phyloP scores from a whole-genome alignment of 92 coral and sea anemone genomes.

The Epizoanthus ramosus region DNA sequence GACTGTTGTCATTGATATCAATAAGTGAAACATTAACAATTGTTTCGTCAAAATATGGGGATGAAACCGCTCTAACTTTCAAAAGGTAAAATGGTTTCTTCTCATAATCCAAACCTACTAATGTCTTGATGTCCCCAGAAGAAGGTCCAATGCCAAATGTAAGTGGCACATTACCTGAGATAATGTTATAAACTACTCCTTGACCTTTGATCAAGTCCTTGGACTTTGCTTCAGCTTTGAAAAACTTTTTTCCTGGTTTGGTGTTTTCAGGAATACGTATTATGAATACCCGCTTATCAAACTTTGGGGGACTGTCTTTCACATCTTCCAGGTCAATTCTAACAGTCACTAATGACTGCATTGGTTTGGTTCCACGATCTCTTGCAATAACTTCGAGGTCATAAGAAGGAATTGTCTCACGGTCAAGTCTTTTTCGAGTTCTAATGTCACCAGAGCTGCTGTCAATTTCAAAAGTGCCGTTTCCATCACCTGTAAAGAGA shows the following conservation, averaged over 20 bases:
- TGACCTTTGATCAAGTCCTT: conserved; percentile 68
- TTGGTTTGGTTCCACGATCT: conserved; percentile 76
- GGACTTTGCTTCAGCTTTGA: conserved; percentile 75
- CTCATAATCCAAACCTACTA: conserved; percentile 75
- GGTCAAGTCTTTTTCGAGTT: conserved; percentile 68
- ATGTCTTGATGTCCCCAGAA: conserved; percentile 75
- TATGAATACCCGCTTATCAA: conserved; percentile 64
- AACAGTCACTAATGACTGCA: conserved; percentile 66
- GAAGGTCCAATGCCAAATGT: conserved; percentile 69
- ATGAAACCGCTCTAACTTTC: conserved; percentile 77
- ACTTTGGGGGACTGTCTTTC: conserved; percentile 84
- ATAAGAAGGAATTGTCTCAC: conserved; percentile 80
- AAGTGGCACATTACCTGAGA: conserved; percentile 70
- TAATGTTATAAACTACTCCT: conserved; percentile 71
- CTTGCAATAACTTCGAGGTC: conserved; percentile 77
- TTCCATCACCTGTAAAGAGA: conserved; percentile 72
- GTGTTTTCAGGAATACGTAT: conserved; percentile 63
- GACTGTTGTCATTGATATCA: conserved; percentile 85
- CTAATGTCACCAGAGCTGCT: conserved; percentile 81
- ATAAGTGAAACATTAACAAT: conserved; percentile 64
- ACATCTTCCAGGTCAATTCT: conserved; percentile 76
- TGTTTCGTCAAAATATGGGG: conserved; percentile 69
- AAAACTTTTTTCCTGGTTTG: conserved; percentile 46
- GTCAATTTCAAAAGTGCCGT: conserved; percentile 85
- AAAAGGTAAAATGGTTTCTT: conserved; percentile 74